Conservation (phyloP, 2,797 vertebrate species). For the Hephaestus fuliginosus region DNA sequence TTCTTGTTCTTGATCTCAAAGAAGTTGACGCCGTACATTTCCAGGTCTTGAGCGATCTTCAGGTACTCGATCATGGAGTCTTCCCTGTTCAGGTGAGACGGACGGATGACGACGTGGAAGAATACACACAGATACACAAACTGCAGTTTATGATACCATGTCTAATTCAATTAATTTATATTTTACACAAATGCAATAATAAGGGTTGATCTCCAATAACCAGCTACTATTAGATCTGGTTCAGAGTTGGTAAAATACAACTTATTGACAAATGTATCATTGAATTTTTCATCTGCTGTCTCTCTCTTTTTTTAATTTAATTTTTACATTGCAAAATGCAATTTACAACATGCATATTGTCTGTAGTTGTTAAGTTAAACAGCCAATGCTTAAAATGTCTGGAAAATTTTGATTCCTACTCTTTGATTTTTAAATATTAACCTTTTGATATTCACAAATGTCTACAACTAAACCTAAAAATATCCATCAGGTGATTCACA, state of each 20-base stretch:
- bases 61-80: slow-evolving; percentile 95
- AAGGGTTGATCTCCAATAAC: background rate
- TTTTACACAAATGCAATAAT: background rate
- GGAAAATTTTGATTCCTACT: background rate
- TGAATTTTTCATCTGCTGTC: background rate
- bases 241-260: background rate
- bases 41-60: slow-evolving; percentile 98
- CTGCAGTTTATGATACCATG: background rate
- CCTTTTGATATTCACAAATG: slow-evolving; percentile 1
- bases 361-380: background rate
- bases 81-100: slow-evolving; percentile 83
- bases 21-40: slow-evolving; percentile 98
- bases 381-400: background rate
- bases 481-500: background rate
- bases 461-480: background rate
- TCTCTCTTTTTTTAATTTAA: background rate
- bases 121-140: background rate
- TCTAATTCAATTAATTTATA: background rate
- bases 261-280: background rate
- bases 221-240: background rate
- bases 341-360: background rate
- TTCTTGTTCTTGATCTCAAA: slow-evolving; percentile 99
- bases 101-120: background rate
- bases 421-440: background rate
- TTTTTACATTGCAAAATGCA: background rate